Percentiles rank a stretch among this genome's conserved stretches.
phyloP scores from a whole-genome alignment of 2,113 vertebrate genomes.

The Campylomormyrus numenius region DNA sequence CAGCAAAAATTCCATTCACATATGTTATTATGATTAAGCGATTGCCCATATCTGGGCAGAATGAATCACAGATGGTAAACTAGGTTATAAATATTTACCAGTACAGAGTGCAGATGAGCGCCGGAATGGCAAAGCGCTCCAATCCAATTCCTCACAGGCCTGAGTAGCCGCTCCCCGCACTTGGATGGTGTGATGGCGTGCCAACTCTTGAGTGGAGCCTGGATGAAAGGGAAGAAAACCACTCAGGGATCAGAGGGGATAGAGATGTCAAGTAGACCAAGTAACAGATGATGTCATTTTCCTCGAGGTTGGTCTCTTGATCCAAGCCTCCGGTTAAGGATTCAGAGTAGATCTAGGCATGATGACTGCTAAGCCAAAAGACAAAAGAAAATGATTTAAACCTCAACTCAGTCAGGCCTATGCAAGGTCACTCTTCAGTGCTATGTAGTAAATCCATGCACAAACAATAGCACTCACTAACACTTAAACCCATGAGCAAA shows the following conservation, averaged over 20 bases:
- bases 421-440: neutral
- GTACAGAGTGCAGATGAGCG: neutral
- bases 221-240: neutral
- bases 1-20: neutral
- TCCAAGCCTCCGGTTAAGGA: neutral
- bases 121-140: neutral
- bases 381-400: neutral
- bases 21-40: neutral
- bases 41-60: neutral
- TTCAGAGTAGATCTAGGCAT: slow-evolving; percentile 2
- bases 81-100: slow-evolving; percentile 17
- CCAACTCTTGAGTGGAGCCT: neutral
- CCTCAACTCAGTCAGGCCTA: neutral
- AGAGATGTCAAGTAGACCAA: neutral
- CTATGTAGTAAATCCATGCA: neutral
- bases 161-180: neutral
- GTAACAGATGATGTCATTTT: slow-evolving; percentile 1
- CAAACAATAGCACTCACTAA: neutral
- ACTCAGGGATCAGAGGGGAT: neutral
- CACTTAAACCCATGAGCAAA: neutral
- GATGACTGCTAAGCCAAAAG: neutral
- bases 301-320: neutral
- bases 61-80: neutral
- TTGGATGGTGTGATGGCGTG: neutral
- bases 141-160: neutral